Evolutionary conservation across 2,797 vertebrate species (phyloP).

Genomic region (Channa striata): DNA sequence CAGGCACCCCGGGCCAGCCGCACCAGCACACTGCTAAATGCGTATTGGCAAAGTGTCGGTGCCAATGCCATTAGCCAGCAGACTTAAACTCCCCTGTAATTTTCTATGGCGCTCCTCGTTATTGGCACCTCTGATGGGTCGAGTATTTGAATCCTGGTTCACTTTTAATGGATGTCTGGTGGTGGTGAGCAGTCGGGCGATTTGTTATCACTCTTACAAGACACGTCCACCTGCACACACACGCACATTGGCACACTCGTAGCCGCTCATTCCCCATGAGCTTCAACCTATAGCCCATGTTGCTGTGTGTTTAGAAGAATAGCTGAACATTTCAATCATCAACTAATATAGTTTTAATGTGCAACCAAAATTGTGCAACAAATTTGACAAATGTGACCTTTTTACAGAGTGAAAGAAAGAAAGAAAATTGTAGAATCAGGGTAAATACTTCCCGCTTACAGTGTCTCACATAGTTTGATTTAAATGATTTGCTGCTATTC

Average conservation of each 20-base stretch:
- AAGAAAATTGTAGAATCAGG: too few species aligned
- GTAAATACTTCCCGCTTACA: background rate
- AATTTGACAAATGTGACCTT: too few species aligned
- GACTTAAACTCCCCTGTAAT: slow-evolving; percentile 83
- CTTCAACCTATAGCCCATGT: background rate
- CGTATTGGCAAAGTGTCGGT: slow-evolving; percentile 75
- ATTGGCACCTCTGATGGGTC: slow-evolving; percentile 82
- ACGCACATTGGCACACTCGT: background rate
- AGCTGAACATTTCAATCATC: too few species aligned
- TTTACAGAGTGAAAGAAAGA: too few species aligned
- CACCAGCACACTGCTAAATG: slow-evolving; percentile 76
- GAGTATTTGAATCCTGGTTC: slow-evolving; percentile 80
- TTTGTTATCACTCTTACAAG: slow-evolving; percentile 67
- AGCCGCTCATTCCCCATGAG: background rate
- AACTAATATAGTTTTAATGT: too few species aligned
- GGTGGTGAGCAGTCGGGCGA: slow-evolving; percentile 43
- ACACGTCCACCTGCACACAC: slow-evolving; percentile 20
- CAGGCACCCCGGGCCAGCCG: slow-evolving; percentile 85
- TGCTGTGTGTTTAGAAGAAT: background rate
- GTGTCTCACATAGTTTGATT: background rate
- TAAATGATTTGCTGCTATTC: background rate
- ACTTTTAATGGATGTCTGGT: slow-evolving; percentile 77
- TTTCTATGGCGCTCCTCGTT: slow-evolving; percentile 79
- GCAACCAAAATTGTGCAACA: too few species aligned
- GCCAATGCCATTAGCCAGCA: slow-evolving; percentile 78